Conservation (phyloP, 2,797 vertebrate species). For the Philypnodon macrostomus region DNA sequence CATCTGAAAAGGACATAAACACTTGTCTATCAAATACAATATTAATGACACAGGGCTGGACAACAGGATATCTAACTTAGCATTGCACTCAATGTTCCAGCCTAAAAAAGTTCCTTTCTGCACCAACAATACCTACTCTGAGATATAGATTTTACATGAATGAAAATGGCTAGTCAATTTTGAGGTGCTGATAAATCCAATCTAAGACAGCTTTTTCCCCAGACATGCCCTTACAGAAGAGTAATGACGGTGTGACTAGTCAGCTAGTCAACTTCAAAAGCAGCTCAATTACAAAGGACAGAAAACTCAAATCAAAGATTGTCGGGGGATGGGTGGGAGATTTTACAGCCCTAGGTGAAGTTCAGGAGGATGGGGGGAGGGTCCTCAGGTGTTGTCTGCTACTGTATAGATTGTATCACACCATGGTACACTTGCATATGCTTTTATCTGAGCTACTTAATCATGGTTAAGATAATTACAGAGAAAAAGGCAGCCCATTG, state of each 20-base stretch:
- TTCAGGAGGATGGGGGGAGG: not conserved
- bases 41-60: too few relatives aligned
- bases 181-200: too few relatives aligned
- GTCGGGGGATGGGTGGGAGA: constrained; percentile 9
- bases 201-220: too few relatives aligned
- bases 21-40: constrained; percentile 1
- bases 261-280: not conserved
- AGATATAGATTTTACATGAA: too few relatives aligned
- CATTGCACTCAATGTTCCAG: too few relatives aligned
- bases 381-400: constrained; percentile 1
- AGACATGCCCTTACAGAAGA: not conserved
- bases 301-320: constrained; percentile 16
- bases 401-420: constrained; percentile 14
- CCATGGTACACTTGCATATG: not conserved
- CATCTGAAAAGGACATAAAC: constrained; percentile 9
- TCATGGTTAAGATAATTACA: constrained; percentile 33
- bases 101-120: not conserved
- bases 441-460: constrained; percentile 18
- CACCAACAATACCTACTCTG: too few relatives aligned
- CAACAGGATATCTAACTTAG: too few relatives aligned
- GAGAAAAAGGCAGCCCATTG: constrained; percentile 31
- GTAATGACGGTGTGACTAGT: not conserved
- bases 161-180: too few relatives aligned
- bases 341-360: constrained; percentile 20
- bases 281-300: constrained; percentile 3